Percentiles rank a stretch among this genome's conserved stretches.
These are phyloP conservation scores for Hystrix cristata DNA, from an alignment of 2,113 vertebrate species.

Conservation along the genomic window DNA sequence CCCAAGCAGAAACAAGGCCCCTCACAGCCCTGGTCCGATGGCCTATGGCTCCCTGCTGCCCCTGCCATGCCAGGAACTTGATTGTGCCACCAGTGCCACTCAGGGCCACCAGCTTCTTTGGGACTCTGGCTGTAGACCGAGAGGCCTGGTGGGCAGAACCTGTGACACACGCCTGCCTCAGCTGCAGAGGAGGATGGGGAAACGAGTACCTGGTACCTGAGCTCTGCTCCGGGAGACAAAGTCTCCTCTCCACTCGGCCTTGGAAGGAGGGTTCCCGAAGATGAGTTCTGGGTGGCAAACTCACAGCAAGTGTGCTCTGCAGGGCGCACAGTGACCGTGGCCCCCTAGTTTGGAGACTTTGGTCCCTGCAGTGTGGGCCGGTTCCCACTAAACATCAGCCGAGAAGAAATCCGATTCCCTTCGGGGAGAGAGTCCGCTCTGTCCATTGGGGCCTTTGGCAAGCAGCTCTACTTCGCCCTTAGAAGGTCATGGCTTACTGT, in stretches of 20 bases:
- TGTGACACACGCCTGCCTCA: fast-evolving
- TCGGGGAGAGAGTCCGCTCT: not conserved
- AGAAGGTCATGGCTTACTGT: slow-evolving; percentile 16
- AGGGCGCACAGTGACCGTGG: fast-evolving
- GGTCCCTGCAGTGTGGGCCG: not conserved
- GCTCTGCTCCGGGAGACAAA: not conserved
- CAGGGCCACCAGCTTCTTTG: not conserved
- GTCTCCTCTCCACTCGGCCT: too few relatives aligned
- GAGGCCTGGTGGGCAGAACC: not conserved
- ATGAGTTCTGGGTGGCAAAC: not conserved
- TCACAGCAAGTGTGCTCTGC: fast-evolving
- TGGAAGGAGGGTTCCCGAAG: not conserved
- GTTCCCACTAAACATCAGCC: not conserved
- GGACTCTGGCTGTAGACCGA: not conserved
- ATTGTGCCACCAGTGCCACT: not conserved
- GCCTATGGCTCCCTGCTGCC: not conserved
- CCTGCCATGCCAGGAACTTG: not conserved
- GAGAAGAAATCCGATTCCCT: not conserved
- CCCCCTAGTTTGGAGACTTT: not conserved
- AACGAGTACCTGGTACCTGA: not conserved
- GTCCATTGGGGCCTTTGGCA: slow-evolving; percentile 36
- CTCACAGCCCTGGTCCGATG: not conserved
- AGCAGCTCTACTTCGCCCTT: not conserved
- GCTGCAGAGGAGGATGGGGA: not conserved
- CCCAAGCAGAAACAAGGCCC: not conserved